phyloP scores from a whole-genome alignment of 2,888 invertebrate genomes.

The Pteria penguin region DNA sequence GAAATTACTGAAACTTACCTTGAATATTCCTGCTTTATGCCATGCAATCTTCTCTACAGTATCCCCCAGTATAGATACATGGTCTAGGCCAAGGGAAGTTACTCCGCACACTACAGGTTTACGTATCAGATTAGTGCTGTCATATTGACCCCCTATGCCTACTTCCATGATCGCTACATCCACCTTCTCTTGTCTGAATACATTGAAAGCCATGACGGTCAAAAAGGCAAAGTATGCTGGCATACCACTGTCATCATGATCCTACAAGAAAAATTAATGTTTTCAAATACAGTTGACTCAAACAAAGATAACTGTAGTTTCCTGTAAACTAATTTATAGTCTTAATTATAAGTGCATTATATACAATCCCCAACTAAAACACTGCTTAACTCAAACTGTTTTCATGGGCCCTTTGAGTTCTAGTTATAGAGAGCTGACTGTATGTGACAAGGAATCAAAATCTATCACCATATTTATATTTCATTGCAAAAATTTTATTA shows the following conservation, averaged over 20 bases:
- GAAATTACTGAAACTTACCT: slow-evolving; percentile 80
- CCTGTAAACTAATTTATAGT: too few species aligned
- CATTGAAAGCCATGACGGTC: slow-evolving; percentile 93
- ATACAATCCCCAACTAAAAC: too few species aligned
- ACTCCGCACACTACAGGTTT: slow-evolving; percentile 93
- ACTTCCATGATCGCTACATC: slow-evolving; percentile 98
- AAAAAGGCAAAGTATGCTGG: slow-evolving; percentile 97
- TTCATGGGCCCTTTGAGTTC: too few species aligned
- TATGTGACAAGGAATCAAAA: too few species aligned
- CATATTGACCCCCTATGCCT: slow-evolving; percentile 96
- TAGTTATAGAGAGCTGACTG: too few species aligned
- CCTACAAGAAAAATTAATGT: slow-evolving; percentile 48
- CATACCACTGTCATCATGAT: slow-evolving; percentile 83
- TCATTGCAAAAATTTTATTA: too few species aligned
- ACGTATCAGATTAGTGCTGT: slow-evolving; percentile 95
- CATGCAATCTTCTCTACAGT: slow-evolving; percentile 93
- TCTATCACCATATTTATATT: too few species aligned
- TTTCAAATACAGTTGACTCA: too few species aligned
- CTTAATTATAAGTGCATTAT: too few species aligned
- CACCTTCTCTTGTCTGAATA: slow-evolving; percentile 88
- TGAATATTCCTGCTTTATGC: slow-evolving; percentile 98
- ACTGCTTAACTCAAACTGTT: too few species aligned
- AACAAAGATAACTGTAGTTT: too few species aligned
- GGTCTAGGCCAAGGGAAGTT: slow-evolving; percentile 94
- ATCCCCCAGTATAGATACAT: slow-evolving; percentile 90